These are phyloP conservation scores for Lagopus muta DNA, from an alignment of 2,113 vertebrate species.

Conservation along the genomic window DNA sequence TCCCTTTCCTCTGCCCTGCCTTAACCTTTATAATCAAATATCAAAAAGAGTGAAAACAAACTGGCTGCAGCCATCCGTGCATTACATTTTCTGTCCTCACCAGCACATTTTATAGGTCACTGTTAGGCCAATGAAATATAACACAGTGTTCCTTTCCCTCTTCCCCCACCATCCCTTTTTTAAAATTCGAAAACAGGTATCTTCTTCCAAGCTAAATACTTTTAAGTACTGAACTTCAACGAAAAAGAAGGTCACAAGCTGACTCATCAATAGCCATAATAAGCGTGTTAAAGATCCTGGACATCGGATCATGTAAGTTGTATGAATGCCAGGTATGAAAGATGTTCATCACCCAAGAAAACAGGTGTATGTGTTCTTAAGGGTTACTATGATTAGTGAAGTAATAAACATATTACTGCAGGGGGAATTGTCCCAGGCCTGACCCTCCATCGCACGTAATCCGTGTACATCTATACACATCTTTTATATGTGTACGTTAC, in stretches of 20 bases:
- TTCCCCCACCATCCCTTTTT: not conserved
- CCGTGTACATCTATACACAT: not conserved
- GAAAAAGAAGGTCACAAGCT: constrained; percentile 52
- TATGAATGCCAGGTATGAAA: constrained; percentile 21
- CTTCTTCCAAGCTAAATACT: constrained; percentile 73
- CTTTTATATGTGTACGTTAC: not conserved
- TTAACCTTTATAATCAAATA: constrained; percentile 56
- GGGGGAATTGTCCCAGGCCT: not conserved
- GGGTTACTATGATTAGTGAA: constrained; percentile 50
- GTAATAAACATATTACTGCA: not conserved
- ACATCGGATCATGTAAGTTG: not conserved
- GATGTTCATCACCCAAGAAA: not conserved
- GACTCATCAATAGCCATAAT: constrained; percentile 14
- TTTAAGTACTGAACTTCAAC: constrained; percentile 52
- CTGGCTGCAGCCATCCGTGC: not conserved
- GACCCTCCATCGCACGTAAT: not conserved
- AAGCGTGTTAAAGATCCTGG: not conserved
- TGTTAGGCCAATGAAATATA: constrained; percentile 66
- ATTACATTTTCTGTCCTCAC: constrained; percentile 61
- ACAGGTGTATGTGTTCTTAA: constrained; percentile 42
- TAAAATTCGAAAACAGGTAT: constrained; percentile 65
- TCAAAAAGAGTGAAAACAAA: constrained; percentile 46
- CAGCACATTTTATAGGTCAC: constrained; percentile 70
- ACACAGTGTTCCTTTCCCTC: constrained; percentile 36
- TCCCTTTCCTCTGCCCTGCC: not conserved